phyloP scores from a whole-genome alignment of 2,797 vertebrate genomes.

The Novumbra hubbsi region DNA sequence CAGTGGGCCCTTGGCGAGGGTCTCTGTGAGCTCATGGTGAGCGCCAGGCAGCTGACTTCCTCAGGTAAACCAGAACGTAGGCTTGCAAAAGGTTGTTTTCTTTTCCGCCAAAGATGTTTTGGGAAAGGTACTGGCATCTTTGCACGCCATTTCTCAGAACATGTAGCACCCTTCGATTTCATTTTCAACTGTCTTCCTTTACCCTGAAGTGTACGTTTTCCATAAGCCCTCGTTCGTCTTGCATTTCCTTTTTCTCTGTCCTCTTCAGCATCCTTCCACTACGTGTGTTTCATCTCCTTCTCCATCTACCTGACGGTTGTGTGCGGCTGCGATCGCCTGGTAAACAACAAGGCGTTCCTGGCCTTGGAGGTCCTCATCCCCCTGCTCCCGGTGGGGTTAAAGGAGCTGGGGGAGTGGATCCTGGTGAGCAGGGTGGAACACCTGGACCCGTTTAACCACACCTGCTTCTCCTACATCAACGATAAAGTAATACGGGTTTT shows the following conservation, averaged over 20 bases:
- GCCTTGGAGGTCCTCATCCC: constrained; percentile 59
- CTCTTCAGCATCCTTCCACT: constrained; percentile 62
- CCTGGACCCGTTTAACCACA: constrained; percentile 52
- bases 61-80: constrained; percentile 11
- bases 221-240: background rate
- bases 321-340: constrained; percentile 43
- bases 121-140: no score
- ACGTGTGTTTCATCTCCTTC: constrained; percentile 65
- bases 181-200: background rate
- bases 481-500: constrained; percentile 44
- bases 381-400: constrained; percentile 48
- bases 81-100: no score
- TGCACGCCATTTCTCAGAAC: no score
- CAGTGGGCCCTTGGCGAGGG: constrained; percentile 60
- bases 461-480: constrained; percentile 66
- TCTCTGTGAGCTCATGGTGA: constrained; percentile 66
- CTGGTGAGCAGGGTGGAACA: constrained; percentile 35
- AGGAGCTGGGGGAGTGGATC: constrained; percentile 54
- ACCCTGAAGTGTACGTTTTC: background rate
- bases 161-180: no score
- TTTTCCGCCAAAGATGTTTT: no score
- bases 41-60: constrained; percentile 59
- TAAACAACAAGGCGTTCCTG: constrained; percentile 48
- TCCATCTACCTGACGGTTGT: constrained; percentile 64
- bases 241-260: background rate